phyloP scores from a whole-genome alignment of 1,140 invertebrate genomes.

The Meloidogyne floridensis region DNA sequence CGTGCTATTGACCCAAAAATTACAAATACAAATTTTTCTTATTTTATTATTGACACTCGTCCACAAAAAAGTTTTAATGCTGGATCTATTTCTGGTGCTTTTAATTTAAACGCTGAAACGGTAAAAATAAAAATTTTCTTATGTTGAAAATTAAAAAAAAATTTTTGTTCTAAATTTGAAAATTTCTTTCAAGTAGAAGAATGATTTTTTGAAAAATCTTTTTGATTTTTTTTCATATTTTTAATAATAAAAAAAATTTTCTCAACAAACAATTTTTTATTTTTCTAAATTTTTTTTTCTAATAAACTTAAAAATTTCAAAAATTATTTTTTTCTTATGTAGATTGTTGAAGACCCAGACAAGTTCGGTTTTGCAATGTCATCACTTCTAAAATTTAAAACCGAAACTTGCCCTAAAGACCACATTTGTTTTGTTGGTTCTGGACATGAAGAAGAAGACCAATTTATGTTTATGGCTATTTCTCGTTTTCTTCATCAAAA shows the following conservation, averaged over 20 bases:
- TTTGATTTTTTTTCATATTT: too few relatives aligned
- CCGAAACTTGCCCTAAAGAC: constrained; percentile 53
- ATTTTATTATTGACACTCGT: constrained; percentile 94
- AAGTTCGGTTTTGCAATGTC: constrained; percentile 92
- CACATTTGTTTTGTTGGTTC: constrained; percentile 96
- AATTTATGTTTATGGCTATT: constrained; percentile 83
- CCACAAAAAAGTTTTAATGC: constrained; percentile 94
- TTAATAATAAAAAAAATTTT: too few relatives aligned
- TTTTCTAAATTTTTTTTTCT: too few relatives aligned
- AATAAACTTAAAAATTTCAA: too few relatives aligned
- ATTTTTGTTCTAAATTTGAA: constrained; percentile 25
- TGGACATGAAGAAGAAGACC: constrained; percentile 81
- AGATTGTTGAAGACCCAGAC: constrained; percentile 90
- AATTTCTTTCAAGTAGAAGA: not conserved
- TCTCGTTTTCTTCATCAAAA: constrained; percentile 93
- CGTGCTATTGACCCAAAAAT: constrained; percentile 38
- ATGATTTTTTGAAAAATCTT: too few relatives aligned
- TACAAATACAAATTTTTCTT: constrained; percentile 71
- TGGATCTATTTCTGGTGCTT: constrained; percentile 92
- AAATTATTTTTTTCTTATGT: constrained; percentile 24
- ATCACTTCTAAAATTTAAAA: constrained; percentile 76
- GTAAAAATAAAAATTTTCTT: constrained; percentile 66
- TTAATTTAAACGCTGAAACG: constrained; percentile 93
- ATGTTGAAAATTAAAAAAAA: constrained; percentile 44
- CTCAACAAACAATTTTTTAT: too few relatives aligned